Conservation (phyloP, 2,113 vertebrate genomes). For the Gallinago jamesoni region DNA sequence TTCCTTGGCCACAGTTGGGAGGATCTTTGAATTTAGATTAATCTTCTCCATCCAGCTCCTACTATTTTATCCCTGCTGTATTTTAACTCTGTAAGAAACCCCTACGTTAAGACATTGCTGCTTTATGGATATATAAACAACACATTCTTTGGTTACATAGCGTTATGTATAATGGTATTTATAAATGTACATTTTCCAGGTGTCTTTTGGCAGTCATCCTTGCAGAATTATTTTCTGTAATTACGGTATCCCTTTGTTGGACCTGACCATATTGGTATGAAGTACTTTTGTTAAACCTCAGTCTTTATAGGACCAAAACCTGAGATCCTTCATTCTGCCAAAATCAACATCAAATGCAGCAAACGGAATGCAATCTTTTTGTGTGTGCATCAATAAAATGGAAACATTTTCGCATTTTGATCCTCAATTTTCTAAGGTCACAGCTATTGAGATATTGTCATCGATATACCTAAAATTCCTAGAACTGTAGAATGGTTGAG, state of each 20-base stretch:
- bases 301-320: neutral
- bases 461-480: neutral
- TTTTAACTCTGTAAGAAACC: neutral
- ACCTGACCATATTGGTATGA: neutral
- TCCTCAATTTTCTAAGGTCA: neutral
- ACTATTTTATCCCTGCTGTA: neutral
- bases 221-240: neutral
- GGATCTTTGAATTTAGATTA: neutral
- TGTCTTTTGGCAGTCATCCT: neutral
- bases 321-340: neutral
- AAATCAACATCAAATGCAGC: neutral
- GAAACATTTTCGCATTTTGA: neutral
- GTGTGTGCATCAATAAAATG: neutral
- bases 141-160: neutral
- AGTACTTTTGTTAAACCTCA: neutral
- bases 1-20: neutral
- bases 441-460: neutral
- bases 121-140: neutral
- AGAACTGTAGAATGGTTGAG: neutral
- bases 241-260: neutral
- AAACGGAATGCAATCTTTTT: neutral
- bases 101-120: neutral
- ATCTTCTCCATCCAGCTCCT: neutral
- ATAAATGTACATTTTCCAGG: neutral
- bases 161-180: neutral